Evolutionary conservation across 2,888 invertebrate species (phyloP).

Genomic region (Rhimphoctona megacephalus): DNA sequence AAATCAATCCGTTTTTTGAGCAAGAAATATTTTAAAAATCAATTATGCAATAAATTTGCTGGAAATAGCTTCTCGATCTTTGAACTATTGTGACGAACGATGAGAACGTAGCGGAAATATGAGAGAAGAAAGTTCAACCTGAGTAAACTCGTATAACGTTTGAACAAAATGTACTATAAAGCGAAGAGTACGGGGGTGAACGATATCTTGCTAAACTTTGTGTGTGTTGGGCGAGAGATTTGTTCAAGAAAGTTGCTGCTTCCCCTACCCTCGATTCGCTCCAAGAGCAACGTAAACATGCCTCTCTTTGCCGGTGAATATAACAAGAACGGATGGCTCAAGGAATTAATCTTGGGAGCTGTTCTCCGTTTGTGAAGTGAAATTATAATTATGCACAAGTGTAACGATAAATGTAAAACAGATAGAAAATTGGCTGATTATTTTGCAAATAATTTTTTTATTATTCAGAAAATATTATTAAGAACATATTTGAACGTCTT

Average conservation of each 20-base stretch:
- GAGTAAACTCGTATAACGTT: conserved; percentile 51
- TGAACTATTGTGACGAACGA: background rate
- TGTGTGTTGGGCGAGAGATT: conserved; percentile 65
- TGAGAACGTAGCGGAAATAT: conserved; percentile 19
- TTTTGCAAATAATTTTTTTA: background rate
- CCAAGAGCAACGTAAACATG: conserved; percentile 54
- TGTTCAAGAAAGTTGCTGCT: conserved; percentile 63
- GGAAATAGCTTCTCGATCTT: conserved; percentile 22
- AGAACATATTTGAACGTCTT: background rate
- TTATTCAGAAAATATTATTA: background rate
- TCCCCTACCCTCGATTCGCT: conserved; percentile 21
- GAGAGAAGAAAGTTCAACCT: conserved; percentile 32
- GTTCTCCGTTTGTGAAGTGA: conserved; percentile 4
- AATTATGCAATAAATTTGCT: conserved; percentile 11
- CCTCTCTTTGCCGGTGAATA: conserved; percentile 47
- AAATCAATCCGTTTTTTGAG: too few species aligned
- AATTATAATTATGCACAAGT: conserved; percentile 32
- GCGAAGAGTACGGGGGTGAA: conserved; percentile 6
- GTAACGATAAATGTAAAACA: conserved; percentile 24
- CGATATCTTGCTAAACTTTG: conserved; percentile 54
- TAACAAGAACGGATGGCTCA: conserved; percentile 31
- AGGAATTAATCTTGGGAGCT: conserved; percentile 40
- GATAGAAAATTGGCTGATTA: background rate
- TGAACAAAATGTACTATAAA: conserved; percentile 23
- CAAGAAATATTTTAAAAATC: background rate